phyloP scores from a whole-genome alignment of 2,797 vertebrate genomes.

The Thamnophis elegans region DNA sequence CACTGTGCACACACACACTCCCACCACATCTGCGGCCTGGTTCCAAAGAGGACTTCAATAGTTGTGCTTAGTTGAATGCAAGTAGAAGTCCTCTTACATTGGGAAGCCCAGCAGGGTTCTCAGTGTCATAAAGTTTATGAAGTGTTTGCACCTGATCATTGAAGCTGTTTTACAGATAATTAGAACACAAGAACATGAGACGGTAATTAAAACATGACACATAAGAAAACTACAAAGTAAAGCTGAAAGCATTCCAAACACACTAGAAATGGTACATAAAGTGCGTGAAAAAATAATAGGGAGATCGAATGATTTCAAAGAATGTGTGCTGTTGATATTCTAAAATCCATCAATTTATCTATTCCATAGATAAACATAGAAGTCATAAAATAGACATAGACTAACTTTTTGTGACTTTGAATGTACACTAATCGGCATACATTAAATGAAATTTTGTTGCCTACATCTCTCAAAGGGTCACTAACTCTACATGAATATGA shows the following conservation, averaged over 20 bases:
- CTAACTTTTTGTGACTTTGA: not conserved
- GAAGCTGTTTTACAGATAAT: not conserved
- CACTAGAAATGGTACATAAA: not conserved
- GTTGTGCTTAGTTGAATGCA: not conserved
- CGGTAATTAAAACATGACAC: not conserved
- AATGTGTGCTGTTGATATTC: not conserved
- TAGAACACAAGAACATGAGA: not conserved
- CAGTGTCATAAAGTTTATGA: not conserved
- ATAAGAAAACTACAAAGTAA: not conserved
- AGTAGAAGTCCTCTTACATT: not conserved
- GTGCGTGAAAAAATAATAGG: not conserved
- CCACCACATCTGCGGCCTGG: not conserved
- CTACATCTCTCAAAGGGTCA: no score
- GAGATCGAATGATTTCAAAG: not conserved
- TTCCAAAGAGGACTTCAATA: not conserved
- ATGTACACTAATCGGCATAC: not conserved
- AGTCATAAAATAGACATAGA: not conserved
- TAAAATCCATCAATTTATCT: not conserved
- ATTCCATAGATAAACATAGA: not conserved
- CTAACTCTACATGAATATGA: no score
- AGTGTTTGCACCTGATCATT: not conserved
- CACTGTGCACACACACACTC: fast-evolving
- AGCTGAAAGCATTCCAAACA: not conserved
- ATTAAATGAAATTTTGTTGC: no score
- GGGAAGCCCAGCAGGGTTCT: not conserved